These are phyloP conservation scores for Tenualosa ilisha DNA, from an alignment of 2,797 vertebrate species.

Conservation along the genomic window DNA sequence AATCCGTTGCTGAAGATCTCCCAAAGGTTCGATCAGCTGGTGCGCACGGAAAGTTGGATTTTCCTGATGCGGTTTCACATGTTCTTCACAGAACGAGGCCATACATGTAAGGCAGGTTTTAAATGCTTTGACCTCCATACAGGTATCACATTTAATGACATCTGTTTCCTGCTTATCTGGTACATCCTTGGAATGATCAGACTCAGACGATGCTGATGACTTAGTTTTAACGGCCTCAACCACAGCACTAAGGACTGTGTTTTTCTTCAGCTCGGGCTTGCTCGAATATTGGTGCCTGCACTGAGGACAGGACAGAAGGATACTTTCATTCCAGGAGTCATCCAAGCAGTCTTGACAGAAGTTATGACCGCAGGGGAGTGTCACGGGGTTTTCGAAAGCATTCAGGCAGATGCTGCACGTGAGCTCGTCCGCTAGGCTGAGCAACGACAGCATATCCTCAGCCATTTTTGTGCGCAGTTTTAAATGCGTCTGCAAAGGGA, in stretches of 20 bases:
- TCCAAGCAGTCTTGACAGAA: conserved; percentile 87
- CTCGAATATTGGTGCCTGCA: conserved; percentile 74
- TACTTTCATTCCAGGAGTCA: conserved; percentile 69
- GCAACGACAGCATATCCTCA: conserved; percentile 43
- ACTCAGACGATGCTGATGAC: neutral
- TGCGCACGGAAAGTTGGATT: conserved; percentile 82
- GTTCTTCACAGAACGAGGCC: conserved; percentile 86
- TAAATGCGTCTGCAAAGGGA: neutral
- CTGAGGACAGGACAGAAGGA: conserved; percentile 78
- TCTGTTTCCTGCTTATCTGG: neutral
- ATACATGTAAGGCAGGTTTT: conserved; percentile 92
- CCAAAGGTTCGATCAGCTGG: conserved; percentile 74
- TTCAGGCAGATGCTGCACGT: conserved; percentile 90
- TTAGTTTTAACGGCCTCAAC: conserved; percentile 74
- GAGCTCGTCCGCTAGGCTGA: conserved; percentile 81
- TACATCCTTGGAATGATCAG: no score
- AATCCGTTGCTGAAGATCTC: conserved; percentile 77
- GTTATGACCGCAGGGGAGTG: conserved; percentile 92
- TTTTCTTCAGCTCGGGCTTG: conserved; percentile 85
- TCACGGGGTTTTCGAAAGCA: conserved; percentile 83
- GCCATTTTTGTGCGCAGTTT: neutral
- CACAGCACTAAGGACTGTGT: conserved; percentile 86
- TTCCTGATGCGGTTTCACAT: conserved; percentile 85
- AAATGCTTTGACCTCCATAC: conserved; percentile 69
- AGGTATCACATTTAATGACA: conserved; percentile 79